Evolutionary conservation across 2,888 invertebrate genomes (phyloP).

Genomic region (Meteorus colon): DNA sequence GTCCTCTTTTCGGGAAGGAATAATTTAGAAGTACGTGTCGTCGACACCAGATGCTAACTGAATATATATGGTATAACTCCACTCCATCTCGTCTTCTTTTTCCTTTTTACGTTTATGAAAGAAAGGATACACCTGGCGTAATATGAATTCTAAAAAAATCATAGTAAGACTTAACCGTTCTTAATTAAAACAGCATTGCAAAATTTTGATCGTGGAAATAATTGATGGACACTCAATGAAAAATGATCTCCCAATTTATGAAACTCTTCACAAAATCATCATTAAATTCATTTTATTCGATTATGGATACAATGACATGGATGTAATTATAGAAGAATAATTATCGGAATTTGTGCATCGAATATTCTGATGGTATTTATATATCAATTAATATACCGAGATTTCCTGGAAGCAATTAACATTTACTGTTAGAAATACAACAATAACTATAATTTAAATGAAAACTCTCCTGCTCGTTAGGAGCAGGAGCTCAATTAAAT

Average conservation of each 20-base stretch:
- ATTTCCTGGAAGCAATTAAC: slow-evolving; percentile 20
- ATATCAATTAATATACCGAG: neutral
- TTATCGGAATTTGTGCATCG: neutral
- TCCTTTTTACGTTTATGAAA: neutral
- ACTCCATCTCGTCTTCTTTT: neutral
- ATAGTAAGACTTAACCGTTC: neutral
- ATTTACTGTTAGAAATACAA: neutral
- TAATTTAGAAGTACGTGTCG: slow-evolving; percentile 48
- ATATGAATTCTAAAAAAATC: neutral
- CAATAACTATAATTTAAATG: slow-evolving; percentile 36
- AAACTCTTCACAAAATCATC: no score
- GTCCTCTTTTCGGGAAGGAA: slow-evolving; percentile 29
- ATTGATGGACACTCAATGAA: neutral
- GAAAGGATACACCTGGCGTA: neutral
- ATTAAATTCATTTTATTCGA: no score
- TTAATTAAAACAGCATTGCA: neutral
- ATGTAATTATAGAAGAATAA: neutral
- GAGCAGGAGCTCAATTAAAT: slow-evolving; percentile 36
- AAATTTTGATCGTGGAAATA: neutral
- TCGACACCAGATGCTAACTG: slow-evolving; percentile 45
- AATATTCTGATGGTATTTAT: neutral
- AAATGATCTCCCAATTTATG: no score
- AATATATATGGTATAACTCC: neutral
- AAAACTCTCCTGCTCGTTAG: slow-evolving; percentile 43
- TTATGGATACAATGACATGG: neutral